A percentile compares a stretch with the other conserved stretches of the same genome.
These are phyloP conservation scores for Catalaphyllia jardinei DNA, from an alignment of 64 coral and sea anemone species.

Conservation along the genomic window DNA sequence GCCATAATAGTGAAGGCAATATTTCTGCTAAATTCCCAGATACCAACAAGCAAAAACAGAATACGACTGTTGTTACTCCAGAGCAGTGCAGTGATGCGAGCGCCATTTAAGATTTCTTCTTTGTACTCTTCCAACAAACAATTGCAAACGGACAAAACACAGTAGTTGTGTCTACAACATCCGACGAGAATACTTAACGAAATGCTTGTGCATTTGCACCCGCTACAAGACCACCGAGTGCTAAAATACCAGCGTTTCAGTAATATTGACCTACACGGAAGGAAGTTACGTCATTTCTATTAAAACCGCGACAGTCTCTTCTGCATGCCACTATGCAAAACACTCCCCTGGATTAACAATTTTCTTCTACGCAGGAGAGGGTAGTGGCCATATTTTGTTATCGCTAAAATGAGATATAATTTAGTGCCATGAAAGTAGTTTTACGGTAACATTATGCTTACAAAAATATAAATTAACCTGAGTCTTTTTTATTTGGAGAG, in stretches of 20 bases:
- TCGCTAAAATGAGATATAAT: neutral
- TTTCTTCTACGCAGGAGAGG: neutral
- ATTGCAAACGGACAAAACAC: neutral
- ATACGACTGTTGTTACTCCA: neutral
- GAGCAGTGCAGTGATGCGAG: neutral
- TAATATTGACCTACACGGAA: no score
- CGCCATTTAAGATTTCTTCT: neutral
- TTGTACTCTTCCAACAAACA: neutral
- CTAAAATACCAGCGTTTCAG: neutral
- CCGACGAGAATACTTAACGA: no score
- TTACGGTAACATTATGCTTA: neutral
- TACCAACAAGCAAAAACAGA: neutral
- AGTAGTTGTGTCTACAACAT: no score
- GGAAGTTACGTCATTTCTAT: neutral
- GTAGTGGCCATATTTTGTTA: neutral
- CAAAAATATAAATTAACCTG: no score
- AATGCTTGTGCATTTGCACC: no score
- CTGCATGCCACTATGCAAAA: neutral
- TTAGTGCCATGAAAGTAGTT: neutral
- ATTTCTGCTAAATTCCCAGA: conserved; percentile 1
- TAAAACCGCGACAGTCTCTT: neutral
- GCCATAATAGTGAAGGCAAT: conserved; percentile 57
- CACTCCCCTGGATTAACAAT: neutral
- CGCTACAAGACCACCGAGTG: neutral
- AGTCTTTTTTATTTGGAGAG: no score